phyloP scores from a whole-genome alignment of 1,140 invertebrate genomes.

The Apocrypta bakeri region DNA sequence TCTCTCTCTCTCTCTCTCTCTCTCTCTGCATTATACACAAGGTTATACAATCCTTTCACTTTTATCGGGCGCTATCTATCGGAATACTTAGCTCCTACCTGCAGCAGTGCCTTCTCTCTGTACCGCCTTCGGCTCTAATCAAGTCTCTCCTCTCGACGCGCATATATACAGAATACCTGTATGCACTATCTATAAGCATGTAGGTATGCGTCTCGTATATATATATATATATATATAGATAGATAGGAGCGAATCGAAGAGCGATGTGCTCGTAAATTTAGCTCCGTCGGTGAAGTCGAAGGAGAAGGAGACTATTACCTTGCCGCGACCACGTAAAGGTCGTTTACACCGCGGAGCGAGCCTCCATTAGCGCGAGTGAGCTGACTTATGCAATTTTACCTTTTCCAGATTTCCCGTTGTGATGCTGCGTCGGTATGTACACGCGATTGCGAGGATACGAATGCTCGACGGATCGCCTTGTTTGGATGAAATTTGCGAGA shows the following conservation, averaged over 20 bases:
- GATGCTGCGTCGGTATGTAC: neutral
- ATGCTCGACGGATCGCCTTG: neutral
- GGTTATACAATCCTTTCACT: constrained; percentile 71
- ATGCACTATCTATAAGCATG: neutral
- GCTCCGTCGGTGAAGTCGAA: constrained; percentile 50
- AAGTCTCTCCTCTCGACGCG: constrained; percentile 30
- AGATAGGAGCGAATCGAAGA: constrained; percentile 4
- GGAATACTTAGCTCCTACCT: constrained; percentile 43
- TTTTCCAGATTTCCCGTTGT: constrained; percentile 33
- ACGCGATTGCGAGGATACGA: constrained; percentile 6
- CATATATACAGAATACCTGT: neutral
- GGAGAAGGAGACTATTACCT: constrained; percentile 61
- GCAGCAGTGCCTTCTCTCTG: constrained; percentile 25
- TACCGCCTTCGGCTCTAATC: constrained; percentile 16
- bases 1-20: neutral
- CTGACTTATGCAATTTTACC: constrained; percentile 46
- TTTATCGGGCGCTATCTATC: constrained; percentile 64
- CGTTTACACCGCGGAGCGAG: constrained; percentile 58
- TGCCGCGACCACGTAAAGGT: constrained; percentile 64
- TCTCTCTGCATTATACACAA: constrained; percentile 57
- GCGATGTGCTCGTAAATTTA: constrained; percentile 66
- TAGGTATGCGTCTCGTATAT: neutral
- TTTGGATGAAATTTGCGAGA: neutral
- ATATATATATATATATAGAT: neutral
- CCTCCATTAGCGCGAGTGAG: constrained; percentile 43